A percentile compares a stretch with the other conserved stretches of the same genome.
phyloP scores from a whole-genome alignment of 2,888 invertebrate species.

The Balanococcus diminutus region DNA sequence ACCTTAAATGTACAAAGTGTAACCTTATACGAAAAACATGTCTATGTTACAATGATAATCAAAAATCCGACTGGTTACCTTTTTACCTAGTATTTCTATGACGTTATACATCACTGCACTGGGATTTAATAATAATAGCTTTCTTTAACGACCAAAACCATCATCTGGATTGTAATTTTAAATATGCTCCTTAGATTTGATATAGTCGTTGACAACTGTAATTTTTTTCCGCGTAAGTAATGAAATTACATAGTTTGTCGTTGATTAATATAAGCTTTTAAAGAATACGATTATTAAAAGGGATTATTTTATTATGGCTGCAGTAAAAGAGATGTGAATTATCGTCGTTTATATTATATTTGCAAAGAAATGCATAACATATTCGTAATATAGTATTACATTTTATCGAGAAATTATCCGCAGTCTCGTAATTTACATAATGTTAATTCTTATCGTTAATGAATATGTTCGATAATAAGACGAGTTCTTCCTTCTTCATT shows the following conservation, averaged over 20 bases:
- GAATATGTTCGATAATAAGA: constrained; percentile 36
- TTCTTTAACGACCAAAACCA: constrained; percentile 34
- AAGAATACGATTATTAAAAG: not conserved
- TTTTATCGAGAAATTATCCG: constrained; percentile 30
- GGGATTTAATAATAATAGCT: constrained; percentile 21
- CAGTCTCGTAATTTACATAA: constrained; percentile 18
- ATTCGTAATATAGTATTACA: not conserved
- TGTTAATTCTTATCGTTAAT: constrained; percentile 31
- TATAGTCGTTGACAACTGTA: constrained; percentile 28
- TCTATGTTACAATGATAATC: constrained; percentile 21
- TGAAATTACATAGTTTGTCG: constrained; percentile 37
- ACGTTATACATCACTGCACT: not conserved
- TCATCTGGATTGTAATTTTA: constrained; percentile 9
- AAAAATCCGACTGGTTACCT: not conserved
- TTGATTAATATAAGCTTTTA: constrained; percentile 18
- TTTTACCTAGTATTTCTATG: not conserved
- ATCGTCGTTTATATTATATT: not conserved
- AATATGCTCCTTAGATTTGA: not conserved
- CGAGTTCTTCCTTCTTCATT: not conserved
- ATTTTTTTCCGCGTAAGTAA: constrained; percentile 1
- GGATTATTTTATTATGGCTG: not conserved
- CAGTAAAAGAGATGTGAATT: not conserved
- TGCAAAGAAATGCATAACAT: not conserved
- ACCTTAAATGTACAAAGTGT: constrained; percentile 14
- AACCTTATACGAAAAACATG: constrained; percentile 11